A percentile compares a stretch with the other conserved stretches of the same genome.
phyloP scores from a whole-genome alignment of 2,888 invertebrate species.

The Sinodicranocentrus sp. region DNA sequence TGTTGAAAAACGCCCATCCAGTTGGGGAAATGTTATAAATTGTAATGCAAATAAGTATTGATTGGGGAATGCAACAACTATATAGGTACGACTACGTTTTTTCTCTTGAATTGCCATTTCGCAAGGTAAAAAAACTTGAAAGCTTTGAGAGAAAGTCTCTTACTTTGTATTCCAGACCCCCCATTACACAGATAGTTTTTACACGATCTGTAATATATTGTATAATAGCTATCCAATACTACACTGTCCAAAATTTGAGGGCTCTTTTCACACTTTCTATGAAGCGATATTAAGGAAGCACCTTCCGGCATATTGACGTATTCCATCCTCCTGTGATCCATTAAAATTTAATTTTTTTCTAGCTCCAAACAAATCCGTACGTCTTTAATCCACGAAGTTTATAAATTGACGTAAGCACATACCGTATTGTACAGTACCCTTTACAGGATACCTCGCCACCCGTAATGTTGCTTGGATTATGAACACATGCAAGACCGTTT shows the following conservation, averaged over 20 bases:
- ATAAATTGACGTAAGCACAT: no score
- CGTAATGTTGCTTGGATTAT: slow-evolving; percentile 70
- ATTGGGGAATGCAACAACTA: no score
- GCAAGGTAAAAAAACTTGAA: no score
- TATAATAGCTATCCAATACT: slow-evolving; percentile 52
- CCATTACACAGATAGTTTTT: slow-evolving; percentile 68
- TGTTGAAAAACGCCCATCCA: no score
- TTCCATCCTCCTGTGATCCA: slow-evolving; percentile 51
- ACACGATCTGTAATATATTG: slow-evolving; percentile 67
- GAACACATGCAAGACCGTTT: slow-evolving; percentile 56
- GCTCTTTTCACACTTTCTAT: slow-evolving; percentile 59
- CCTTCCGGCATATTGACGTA: slow-evolving; percentile 40
- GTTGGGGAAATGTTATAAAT: no score
- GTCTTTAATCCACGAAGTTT: no score
- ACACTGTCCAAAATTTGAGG: slow-evolving; percentile 61
- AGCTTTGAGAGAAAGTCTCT: no score
- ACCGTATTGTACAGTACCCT: slow-evolving; percentile 66
- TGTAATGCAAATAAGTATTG: no score
- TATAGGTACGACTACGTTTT: no score
- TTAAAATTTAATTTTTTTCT: not conserved
- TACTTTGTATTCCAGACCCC: slow-evolving; percentile 67
- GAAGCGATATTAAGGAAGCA: slow-evolving; percentile 44
- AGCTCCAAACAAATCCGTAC: no score
- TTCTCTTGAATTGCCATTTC: no score
- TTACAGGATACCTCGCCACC: slow-evolving; percentile 68